Evolutionary conservation across 2,113 vertebrate species (phyloP), one percentile per base, ranked within the genome.

Genomic region (Petromus typicus): DNA sequence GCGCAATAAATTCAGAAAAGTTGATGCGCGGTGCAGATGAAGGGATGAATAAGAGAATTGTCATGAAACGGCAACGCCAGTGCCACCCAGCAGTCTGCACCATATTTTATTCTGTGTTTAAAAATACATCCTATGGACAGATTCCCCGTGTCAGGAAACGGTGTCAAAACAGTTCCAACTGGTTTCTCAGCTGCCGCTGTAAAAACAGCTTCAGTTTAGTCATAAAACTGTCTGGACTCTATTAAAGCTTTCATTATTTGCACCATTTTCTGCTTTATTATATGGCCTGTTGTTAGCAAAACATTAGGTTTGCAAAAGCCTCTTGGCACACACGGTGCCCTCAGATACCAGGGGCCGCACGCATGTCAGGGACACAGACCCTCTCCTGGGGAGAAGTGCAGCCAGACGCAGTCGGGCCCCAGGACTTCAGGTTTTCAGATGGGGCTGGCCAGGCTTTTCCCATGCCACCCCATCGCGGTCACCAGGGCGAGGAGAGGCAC

Each of bases 1-100:
- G 96, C 98, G 97, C 97, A 97, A 97, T 98, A 97, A 97, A 98
- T 97, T 98, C 97, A 98, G 98, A 98, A 98, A 98, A 94, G 98
- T 96, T 98, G 98, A 97, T 97, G 97, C 96, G 95, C 82, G 82
- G 96, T 94, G 96, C 94, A 97, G 98, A 98, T 98, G 98, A 98
- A 98, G 97, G 98, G 96, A 94, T 97, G 97, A 98, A 98, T 96
- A 98, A 84, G 91, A 95, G 97, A 89, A 64, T 5, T 82, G 96
- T 96, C 97, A 85, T 94, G 95, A 95, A 95, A 78, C 43, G 81
- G 93, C 94, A 92, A 91, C 94, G 86, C 97, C 93, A 90, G 45
- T 71, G 96, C 89, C 61, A 45, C 90, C 63, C 73, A 91, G 97
- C 90, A 93, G 66, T 2, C 90, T 73, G 64, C 51, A 57, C 63